Conservation (phyloP, 2,888 invertebrate species). For the Coenonympha arcania region DNA sequence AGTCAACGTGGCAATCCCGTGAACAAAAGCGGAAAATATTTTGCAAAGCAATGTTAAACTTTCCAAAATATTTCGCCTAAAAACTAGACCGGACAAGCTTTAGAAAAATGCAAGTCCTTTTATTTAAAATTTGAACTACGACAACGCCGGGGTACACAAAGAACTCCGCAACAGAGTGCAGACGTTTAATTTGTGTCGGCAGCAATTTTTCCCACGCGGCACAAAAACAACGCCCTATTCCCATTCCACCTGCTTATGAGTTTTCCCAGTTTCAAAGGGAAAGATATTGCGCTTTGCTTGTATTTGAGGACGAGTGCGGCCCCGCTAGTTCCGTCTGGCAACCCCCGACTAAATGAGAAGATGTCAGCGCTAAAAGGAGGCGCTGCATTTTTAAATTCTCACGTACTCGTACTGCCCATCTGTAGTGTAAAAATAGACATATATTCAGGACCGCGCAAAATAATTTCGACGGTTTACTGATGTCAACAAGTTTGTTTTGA, state of each 20-base stretch:
- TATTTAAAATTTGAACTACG: conserved; percentile 10
- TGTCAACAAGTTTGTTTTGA: too few relatives aligned
- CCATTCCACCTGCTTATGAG: conserved; percentile 61
- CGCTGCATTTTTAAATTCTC: conserved; percentile 61
- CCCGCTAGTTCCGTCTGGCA: conserved; percentile 65
- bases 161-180: conserved; percentile 23
- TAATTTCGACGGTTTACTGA: too few relatives aligned
- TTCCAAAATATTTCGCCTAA: neutral
- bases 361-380: conserved; percentile 56
- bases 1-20: too few relatives aligned
- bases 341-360: conserved; percentile 64
- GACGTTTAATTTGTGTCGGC: conserved; percentile 24
- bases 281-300: conserved; percentile 56
- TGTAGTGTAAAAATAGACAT: too few relatives aligned
- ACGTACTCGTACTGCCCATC: conserved; percentile 30
- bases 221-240: conserved; percentile 49
- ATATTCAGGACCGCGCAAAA: too few relatives aligned
- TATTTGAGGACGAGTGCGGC: conserved; percentile 68
- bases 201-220: conserved; percentile 38
- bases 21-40: too few relatives aligned
- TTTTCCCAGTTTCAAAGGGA: conserved; percentile 62
- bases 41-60: neutral
- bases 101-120: neutral
- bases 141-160: conserved; percentile 14
- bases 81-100: neutral